Evolutionary conservation across 1,140 invertebrate species (phyloP).

Genomic region (Leguminivora glycinivorella): DNA sequence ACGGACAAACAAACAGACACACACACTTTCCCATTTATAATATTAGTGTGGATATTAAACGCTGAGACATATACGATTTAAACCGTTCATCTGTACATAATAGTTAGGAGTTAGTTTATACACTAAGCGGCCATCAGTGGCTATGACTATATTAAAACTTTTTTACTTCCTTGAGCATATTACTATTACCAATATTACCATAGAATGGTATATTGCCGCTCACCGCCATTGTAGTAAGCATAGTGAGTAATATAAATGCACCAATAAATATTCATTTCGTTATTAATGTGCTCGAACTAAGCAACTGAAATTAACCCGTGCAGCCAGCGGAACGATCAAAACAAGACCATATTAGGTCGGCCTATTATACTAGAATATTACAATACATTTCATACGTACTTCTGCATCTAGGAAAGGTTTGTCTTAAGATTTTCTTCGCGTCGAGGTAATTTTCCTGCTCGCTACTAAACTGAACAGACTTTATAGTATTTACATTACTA

Average conservation of each 20-base stretch:
- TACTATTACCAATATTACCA: neutral
- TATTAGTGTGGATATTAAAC: too few species aligned
- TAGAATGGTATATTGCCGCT: neutral
- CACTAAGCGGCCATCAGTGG: too few species aligned
- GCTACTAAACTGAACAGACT: too few species aligned
- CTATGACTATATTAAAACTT: neutral
- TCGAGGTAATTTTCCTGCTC: too few species aligned
- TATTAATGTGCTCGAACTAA: neutral
- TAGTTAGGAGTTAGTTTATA: too few species aligned
- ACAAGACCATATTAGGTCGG: neutral
- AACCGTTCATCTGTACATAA: too few species aligned
- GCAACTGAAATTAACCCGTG: neutral
- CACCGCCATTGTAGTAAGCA: neutral
- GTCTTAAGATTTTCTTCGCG: too few species aligned
- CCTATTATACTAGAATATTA: neutral
- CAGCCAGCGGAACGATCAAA: neutral
- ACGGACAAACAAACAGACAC: too few species aligned
- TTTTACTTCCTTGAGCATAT: conserved; percentile 7
- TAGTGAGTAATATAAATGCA: conserved; percentile 2
- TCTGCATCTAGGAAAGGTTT: too few species aligned
- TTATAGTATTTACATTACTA: too few species aligned
- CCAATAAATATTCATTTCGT: neutral
- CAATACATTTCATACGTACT: neutral
- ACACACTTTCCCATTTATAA: too few species aligned
- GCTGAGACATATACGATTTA: too few species aligned